Conservation (phyloP, 2,113 vertebrate species). For the Synchiropus splendidus region DNA sequence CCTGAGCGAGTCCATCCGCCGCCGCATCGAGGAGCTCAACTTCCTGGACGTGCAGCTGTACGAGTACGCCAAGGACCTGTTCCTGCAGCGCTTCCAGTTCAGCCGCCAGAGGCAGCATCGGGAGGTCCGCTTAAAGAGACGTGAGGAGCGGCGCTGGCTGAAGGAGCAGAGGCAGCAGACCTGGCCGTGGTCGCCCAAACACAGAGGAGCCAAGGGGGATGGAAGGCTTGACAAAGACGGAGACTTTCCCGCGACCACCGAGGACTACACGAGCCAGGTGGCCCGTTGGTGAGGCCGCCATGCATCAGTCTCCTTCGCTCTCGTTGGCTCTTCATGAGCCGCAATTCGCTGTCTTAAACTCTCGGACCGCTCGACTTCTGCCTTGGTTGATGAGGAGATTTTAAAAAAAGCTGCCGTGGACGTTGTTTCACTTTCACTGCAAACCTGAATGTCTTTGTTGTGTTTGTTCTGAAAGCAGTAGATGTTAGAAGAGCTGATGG, state of each 20-base stretch:
- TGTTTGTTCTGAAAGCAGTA: constrained; percentile 20
- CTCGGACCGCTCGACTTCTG: constrained; percentile 5
- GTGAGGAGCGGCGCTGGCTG: constrained; percentile 77
- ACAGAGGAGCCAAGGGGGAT: constrained; percentile 24
- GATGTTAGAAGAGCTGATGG: constrained; percentile 16
- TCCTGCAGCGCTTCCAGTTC: constrained; percentile 91
- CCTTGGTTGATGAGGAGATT: constrained; percentile 24
- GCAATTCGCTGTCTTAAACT: constrained; percentile 2
- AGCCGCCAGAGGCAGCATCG: constrained; percentile 83
- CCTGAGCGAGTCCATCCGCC: constrained; percentile 74
- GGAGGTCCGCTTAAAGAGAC: constrained; percentile 75
- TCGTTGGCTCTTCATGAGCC: background rate
- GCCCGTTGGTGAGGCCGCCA: constrained; percentile 85
- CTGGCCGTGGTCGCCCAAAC: constrained; percentile 63
- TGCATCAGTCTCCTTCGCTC: no score
- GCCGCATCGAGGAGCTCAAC: constrained; percentile 85
- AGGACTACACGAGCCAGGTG: constrained; percentile 95
- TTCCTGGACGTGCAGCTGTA: constrained; percentile 91
- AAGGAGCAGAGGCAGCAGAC: constrained; percentile 67
- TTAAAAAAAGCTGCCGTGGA: constrained; percentile 21
- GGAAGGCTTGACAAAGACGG: constrained; percentile 36
- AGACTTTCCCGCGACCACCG: constrained; percentile 69
- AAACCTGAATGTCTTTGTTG: constrained; percentile 28
- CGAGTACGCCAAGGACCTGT: constrained; percentile 87
- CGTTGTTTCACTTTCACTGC: constrained; percentile 22